These are phyloP conservation scores for Blastobasis adustella DNA, from an alignment of 2,888 invertebrate species.

Conservation along the genomic window DNA sequence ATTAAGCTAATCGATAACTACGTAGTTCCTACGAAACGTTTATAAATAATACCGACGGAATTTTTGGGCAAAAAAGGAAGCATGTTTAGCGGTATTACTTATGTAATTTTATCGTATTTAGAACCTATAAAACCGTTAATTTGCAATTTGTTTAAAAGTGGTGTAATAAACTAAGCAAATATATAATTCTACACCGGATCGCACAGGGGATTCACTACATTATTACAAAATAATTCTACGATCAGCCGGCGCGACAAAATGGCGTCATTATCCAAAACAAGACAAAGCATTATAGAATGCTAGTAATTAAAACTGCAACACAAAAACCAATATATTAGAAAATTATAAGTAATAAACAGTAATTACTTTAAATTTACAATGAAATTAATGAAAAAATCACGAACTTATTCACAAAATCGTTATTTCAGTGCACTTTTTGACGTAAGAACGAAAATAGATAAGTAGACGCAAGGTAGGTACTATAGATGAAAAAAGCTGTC, in stretches of 20 bases:
- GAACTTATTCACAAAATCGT: conserved; percentile 47
- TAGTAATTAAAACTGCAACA: not conserved
- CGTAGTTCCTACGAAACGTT: no score
- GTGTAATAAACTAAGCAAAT: conserved; percentile 12
- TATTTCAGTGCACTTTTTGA: conserved; percentile 63
- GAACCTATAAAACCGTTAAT: no score
- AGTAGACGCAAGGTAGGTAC: not conserved
- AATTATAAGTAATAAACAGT: conserved; percentile 16
- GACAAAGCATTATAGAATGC: conserved; percentile 27
- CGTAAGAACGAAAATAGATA: conserved; percentile 46
- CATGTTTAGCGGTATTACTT: no score
- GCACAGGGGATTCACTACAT: conserved; percentile 36
- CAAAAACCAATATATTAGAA: not conserved
- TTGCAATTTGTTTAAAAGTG: no score
- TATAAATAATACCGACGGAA: no score
- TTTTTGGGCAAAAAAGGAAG: no score
- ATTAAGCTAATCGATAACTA: no score
- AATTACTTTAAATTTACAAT: conserved; percentile 41
- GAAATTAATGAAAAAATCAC: conserved; percentile 41
- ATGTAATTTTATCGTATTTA: no score
- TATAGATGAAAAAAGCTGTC: no score
- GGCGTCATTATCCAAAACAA: conserved; percentile 70
- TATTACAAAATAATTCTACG: conserved; percentile 44
- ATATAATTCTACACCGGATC: conserved; percentile 30
- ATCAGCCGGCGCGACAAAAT: conserved; percentile 75